Conservation (phyloP, 1,140 invertebrate genomes). For the Chironomus tepperi region DNA sequence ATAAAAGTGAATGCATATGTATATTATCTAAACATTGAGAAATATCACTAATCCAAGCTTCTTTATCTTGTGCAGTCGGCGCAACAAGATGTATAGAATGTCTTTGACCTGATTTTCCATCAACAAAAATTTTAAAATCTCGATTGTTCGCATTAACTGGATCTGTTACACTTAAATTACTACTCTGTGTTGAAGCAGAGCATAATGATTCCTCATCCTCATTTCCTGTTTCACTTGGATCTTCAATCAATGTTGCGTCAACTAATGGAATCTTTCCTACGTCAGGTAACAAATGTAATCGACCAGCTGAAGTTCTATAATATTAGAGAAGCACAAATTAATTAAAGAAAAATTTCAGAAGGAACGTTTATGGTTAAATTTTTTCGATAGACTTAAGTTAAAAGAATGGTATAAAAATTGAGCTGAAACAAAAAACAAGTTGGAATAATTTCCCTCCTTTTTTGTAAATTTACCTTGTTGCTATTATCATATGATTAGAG, state of each 20-base stretch:
- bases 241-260: constrained; percentile 77
- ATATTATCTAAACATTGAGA: constrained; percentile 91
- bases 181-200: constrained; percentile 29
- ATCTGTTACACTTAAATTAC: constrained; percentile 36
- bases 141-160: constrained; percentile 60
- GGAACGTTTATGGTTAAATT: not conserved
- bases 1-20: constrained; percentile 62
- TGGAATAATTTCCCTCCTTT: not conserved
- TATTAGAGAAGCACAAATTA: constrained; percentile 11
- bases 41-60: constrained; percentile 90
- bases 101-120: constrained; percentile 55
- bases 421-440: too few species aligned
- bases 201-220: constrained; percentile 49
- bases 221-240: constrained; percentile 52
- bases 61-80: constrained; percentile 78
- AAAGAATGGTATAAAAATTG: too few species aligned
- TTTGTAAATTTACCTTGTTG: constrained; percentile 48
- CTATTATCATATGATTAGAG: constrained; percentile 74
- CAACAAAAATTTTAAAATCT: constrained; percentile 82
- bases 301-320: constrained; percentile 63
- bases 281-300: constrained; percentile 73
- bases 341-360: not conserved
- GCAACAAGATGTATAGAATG: constrained; percentile 68
- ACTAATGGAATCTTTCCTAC: constrained; percentile 75
- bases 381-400: too few species aligned